Evolutionary conservation across 2,113 vertebrate species (phyloP).

Genomic region (Forbesichthys agassizii): DNA sequence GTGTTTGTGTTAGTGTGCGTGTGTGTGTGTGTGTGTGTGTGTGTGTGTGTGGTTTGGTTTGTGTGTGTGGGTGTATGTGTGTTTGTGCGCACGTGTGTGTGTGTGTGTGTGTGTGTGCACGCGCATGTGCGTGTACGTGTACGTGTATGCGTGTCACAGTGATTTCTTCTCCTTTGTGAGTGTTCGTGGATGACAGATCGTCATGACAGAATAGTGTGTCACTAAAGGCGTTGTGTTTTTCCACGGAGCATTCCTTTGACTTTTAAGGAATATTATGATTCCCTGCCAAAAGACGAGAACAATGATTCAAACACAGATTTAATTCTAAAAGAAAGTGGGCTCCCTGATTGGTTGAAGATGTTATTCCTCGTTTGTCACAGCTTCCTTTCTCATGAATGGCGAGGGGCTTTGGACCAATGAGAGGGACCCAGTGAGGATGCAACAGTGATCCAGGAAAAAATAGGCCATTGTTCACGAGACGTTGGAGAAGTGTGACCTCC

Average conservation of each 20-base stretch:
- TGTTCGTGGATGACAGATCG: constrained; percentile 10
- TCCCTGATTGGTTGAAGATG: constrained; percentile 57
- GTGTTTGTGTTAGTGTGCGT: neutral
- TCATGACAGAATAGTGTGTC: constrained; percentile 35
- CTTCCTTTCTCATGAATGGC: constrained; percentile 73
- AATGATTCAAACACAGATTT: constrained; percentile 23
- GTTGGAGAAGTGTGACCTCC: constrained; percentile 57
- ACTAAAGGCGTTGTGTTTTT: constrained; percentile 18
- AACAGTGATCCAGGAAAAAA: constrained; percentile 78
- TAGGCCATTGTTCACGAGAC: constrained; percentile 72
- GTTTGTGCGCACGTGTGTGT: neutral
- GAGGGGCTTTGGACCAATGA: constrained; percentile 59
- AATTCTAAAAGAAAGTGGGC: constrained; percentile 40
- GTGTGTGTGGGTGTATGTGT: constrained; percentile 1
- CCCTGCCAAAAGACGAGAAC: constrained; percentile 27
- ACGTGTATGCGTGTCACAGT: neutral
- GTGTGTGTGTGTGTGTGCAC: neutral
- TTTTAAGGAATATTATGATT: constrained; percentile 13
- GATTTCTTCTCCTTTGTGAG: constrained; percentile 8
- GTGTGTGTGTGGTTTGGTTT: neutral
- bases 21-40: neutral
- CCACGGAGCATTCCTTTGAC: constrained; percentile 12
- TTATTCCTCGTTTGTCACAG: constrained; percentile 62
- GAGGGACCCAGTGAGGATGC: constrained; percentile 61
- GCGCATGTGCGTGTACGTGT: neutral